phyloP scores from a whole-genome alignment of 2,888 invertebrate genomes.

The Gnatocerus cornutus region DNA sequence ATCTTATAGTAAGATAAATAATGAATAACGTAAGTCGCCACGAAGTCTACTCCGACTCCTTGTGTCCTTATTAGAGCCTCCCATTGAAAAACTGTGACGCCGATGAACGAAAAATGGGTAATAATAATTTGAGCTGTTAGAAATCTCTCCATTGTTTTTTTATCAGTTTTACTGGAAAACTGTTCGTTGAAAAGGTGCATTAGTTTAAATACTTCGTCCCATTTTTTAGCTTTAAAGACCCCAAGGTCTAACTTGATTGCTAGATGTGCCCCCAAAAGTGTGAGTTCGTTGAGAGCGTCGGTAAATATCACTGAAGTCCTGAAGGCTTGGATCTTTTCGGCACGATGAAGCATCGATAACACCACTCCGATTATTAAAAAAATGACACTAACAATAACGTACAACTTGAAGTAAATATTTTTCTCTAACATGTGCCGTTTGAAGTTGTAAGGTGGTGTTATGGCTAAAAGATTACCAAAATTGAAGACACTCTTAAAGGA shows the following conservation, averaged over 20 bases:
- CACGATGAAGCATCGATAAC: background rate
- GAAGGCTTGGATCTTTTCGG: background rate
- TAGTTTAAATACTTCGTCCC: background rate
- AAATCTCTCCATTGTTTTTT: background rate
- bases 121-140: background rate
- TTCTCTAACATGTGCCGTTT: background rate
- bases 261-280: background rate
- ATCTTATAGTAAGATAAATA: background rate
- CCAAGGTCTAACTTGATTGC: background rate
- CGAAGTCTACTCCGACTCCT: background rate
- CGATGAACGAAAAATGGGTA: background rate
- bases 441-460: background rate
- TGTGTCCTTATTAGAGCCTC: background rate
- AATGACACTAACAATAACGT: slow-evolving; percentile 1
- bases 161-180: background rate
- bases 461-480: slow-evolving; percentile 8
- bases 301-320: background rate
- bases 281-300: background rate
- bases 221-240: background rate
- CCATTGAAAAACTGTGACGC: background rate
- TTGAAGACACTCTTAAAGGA: slow-evolving; percentile 3
- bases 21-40: background rate
- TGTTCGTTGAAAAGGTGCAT: slow-evolving; percentile 2
- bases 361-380: background rate
- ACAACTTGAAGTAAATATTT: background rate